Evolutionary conservation across 2,113 vertebrate genomes (phyloP), one percentile per base, ranked within the genome.

Genomic region (Petrocephalus zakoni): DNA sequence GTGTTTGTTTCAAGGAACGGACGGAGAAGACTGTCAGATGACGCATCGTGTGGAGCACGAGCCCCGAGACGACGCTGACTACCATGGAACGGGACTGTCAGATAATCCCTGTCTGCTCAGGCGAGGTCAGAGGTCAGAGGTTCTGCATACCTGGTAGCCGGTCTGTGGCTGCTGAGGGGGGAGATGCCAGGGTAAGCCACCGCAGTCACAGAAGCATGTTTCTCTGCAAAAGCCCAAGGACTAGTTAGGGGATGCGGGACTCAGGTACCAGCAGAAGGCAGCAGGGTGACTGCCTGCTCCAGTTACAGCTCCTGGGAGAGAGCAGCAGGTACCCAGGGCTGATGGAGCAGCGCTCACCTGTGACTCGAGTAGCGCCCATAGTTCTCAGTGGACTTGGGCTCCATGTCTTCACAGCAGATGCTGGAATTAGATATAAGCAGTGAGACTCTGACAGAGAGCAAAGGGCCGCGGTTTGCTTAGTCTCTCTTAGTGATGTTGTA

Each of bases 361-460:
- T 93, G 53, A 91, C 81, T 78, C 93, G 91, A 89, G 95, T 93
- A 13, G 94, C 94, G 90, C 94, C 94, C 90, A 92, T 81, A 61
- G 95, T 95, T 87, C 93, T 95, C 89, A 93, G 21, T 0, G 92
- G 90, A 92, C 92, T 91, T 2, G 95, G 90, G 85, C 94, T 94
- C 96, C 96, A 96, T 46, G 95, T 92, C 92, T 96, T 97, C 87
- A 91, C 90, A 90, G 93, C 91, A 47, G 93, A 89, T 5, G 90
- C 95, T 96, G 81, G 7, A 90, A 51, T 3, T 82, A 86, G 55
- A 89, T 89, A 42, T 6, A 82, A 64, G 55, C 21, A 86, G 49
- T 19, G 56, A 81, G 51, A 87, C 58, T 81, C 17, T 81, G 52
- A 11, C 47, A 61, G 85, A 64, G n/a, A 1, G 4, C 29, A 13